phyloP scores from a whole-genome alignment of 2,888 invertebrate species.

The Ceraclea dissimilis region DNA sequence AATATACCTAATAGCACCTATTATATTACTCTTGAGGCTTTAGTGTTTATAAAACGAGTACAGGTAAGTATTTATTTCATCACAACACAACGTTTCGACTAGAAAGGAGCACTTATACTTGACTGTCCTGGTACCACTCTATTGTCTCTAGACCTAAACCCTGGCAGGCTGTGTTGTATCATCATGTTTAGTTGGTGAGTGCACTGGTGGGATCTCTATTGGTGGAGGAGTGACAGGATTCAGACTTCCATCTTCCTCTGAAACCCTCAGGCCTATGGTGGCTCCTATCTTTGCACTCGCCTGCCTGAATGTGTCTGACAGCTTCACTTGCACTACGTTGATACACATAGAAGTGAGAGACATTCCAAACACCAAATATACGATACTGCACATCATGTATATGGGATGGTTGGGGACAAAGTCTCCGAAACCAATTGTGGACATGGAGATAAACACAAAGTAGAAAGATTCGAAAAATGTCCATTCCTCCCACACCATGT shows the following conservation, averaged over 20 bases:
- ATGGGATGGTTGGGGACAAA: conserved; percentile 81
- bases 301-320: conserved; percentile 73
- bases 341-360: conserved; percentile 96
- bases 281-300: conserved; percentile 81
- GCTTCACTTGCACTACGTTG: conserved; percentile 83
- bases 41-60: no score
- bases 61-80: no score
- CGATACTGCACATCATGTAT: conserved; percentile 84
- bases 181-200: conserved; percentile 27
- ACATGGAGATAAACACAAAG: conserved; percentile 95
- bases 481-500: conserved; percentile 75
- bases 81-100: no score
- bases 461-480: conserved; percentile 91
- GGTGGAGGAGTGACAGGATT: conserved; percentile 42
- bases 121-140: background rate
- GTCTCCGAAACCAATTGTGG: conserved; percentile 96
- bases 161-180: background rate
- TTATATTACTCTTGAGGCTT: no score
- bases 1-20: no score
- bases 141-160: background rate
- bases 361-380: conserved; percentile 89
- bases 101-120: no score
- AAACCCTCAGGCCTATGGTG: conserved; percentile 70
- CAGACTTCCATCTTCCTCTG: conserved; percentile 57
- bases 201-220: conserved; percentile 40